Base-by-base conservation (phyloP, 2,888 invertebrate genomes). In the Hedya salicella region DNA sequence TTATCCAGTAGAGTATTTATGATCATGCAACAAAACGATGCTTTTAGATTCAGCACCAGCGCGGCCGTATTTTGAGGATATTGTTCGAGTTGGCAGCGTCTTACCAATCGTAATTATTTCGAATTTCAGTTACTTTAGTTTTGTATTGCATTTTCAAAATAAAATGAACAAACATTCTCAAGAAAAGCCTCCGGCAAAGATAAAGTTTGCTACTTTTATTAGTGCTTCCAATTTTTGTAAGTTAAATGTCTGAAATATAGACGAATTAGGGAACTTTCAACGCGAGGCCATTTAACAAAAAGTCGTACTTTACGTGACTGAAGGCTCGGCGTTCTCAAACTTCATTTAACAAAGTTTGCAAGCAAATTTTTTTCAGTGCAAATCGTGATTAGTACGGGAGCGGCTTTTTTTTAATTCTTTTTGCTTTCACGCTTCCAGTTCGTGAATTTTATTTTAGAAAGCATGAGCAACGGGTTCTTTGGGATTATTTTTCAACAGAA, bases 271-370 rank as follows among this genome's bases (percentile, higher is more conserved):
- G 6, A 54, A 61, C 66, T 61, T 53, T 61, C 16, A 30, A 16
- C 54, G 6, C 48, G 48, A 40, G 53, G 32, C 48, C 30, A 54
- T 65, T 66, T 54, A 54, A 61, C 53, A 54, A 61, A 63, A 64
- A 61, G 40, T 66, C 54, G 39, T 66, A 61, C 53, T 66, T 48
- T 53, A 48, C 66, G 61, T 54, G 54, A 66, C 54, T 61, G 59
- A 66, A 66, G 54, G 65, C 65, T 32, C 46, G 42, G 21, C 48
- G 59, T 54, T 61, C 61, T 49, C 54, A 66, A 66, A 66, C 66
- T 66, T 66, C 60, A 60, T 54, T 61, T 53, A 61, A 66, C 66
- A 61, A 66, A 66, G 54, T 66, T 66, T 19, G 52, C 60, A 54
- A 54, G 48, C 60, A 60, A 36, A 21, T 53, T 62, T 62, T 64